Evolutionary conservation across 2,888 invertebrate genomes (phyloP).

Genomic region (Sycophila texana): DNA sequence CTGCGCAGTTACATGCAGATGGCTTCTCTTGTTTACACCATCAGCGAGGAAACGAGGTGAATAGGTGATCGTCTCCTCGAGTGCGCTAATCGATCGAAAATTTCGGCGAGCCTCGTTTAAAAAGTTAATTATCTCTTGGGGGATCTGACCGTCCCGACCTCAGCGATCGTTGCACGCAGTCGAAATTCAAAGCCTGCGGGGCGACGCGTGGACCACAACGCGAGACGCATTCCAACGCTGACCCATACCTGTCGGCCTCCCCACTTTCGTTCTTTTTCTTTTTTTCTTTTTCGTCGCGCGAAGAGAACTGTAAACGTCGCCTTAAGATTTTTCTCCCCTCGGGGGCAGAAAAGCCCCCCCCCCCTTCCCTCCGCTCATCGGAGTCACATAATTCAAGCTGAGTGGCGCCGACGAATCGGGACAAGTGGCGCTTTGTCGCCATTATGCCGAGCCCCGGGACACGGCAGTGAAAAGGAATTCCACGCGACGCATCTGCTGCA

Average conservation of each 20-base stretch:
- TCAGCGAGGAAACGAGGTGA: too few species aligned
- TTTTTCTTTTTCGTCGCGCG: not conserved
- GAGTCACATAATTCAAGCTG: conserved; percentile 43
- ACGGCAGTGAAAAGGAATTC: conserved; percentile 29
- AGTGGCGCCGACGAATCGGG: conserved; percentile 43
- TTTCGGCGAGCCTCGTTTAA: too few species aligned
- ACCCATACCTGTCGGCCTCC: not conserved
- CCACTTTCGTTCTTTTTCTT: not conserved
- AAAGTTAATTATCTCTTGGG: too few species aligned
- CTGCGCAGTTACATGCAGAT: too few species aligned
- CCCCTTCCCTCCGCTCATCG: not conserved
- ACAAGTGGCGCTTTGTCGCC: conserved; percentile 48
- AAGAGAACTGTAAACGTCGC: conserved; percentile 6
- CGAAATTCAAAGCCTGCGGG: too few species aligned
- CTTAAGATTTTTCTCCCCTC: not conserved
- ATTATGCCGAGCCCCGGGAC: conserved; percentile 11
- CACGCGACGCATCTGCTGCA: not conserved
- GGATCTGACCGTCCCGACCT: too few species aligned
- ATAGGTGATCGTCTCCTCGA: too few species aligned
- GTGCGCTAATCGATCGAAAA: too few species aligned
- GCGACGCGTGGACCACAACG: too few species aligned
- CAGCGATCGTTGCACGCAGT: too few species aligned
- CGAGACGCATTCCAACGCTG: too few species aligned
- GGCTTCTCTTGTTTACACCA: too few species aligned
- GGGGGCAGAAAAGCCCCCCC: not conserved